Evolutionary conservation across 1,140 invertebrate genomes (phyloP), one percentile per base, ranked within the genome.

Genomic region (Heliothis virescens): DNA sequence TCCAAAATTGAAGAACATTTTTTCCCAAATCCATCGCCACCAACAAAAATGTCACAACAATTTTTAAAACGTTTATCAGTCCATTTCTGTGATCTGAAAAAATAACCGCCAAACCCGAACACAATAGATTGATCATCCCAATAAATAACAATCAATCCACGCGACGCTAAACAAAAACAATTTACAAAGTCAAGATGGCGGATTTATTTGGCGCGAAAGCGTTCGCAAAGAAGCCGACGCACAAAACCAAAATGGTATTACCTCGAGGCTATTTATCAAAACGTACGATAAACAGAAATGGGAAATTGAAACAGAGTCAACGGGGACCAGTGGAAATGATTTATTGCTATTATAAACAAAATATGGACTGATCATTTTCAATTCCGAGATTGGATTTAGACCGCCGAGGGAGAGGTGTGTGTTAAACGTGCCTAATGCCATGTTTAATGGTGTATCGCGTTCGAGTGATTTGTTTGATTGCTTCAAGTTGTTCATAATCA

Each of bases 291-390:
- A 94, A 92, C 91, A 90, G 89, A 87, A 89, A 88, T 89, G 65
- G 91, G 91, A 94, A 94, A 94, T 94, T 94, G 93, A 93, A 94
- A 89, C 87, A 84, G 86, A 92, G 90, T 94, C 91, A 92, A 90
- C 86, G 85, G 89, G 87, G 90, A 90, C 87, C 87, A 89, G 73
- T 47, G 80, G 81, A 89, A 89, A 90, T 94, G 91, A 94, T 94
- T 93, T 93, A 94, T 93, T 90, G 86, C 80, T 84, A 89, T 91
- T 91, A 90, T 91, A 93, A 91, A 93, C 90, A 93, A 92, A 93
- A 92, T 93, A 90, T 87, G 81, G 86, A 90, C 89, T 93, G 91
- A 94, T 94, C 90, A 93, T 92, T 91, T 92, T 89, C 89, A 85
- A 91, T 91, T 91, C 89, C 82, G 82, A 84, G 87, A 93, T 92